phyloP scores from a whole-genome alignment of 2,113 vertebrate genomes.

The Gobius niger region DNA sequence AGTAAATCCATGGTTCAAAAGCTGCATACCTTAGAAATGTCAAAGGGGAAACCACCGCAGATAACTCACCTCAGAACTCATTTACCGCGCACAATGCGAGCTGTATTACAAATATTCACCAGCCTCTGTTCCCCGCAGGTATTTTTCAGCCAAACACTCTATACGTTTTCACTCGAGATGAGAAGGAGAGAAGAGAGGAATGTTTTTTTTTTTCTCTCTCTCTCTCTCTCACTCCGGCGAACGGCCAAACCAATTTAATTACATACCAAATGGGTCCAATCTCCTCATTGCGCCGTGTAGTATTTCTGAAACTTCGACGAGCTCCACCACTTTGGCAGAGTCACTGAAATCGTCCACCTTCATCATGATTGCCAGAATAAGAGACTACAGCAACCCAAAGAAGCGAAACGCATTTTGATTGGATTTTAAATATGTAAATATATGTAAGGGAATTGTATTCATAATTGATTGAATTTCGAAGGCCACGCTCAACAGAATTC shows the following conservation, averaged over 20 bases:
- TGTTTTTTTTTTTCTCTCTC: constrained; percentile 50
- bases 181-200: constrained; percentile 56
- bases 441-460: too few species aligned
- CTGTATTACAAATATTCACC: constrained; percentile 75
- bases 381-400: constrained; percentile 60
- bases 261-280: constrained; percentile 70
- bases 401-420: not conserved
- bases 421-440: too few species aligned
- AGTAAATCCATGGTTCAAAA: constrained; percentile 74
- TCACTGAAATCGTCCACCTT: constrained; percentile 69
- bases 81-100: constrained; percentile 70
- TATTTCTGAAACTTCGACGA: constrained; percentile 71
- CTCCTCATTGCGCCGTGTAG: constrained; percentile 58
- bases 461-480: too few species aligned
- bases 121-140: constrained; percentile 67
- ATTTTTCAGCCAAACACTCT: constrained; percentile 69
- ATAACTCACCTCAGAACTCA: constrained; percentile 77
- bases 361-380: constrained; percentile 53
- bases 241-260: constrained; percentile 72
- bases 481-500: too few species aligned
- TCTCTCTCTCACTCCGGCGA: constrained; percentile 52
- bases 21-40: constrained; percentile 77
- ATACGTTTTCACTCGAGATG: constrained; percentile 69
- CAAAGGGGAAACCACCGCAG: constrained; percentile 70
- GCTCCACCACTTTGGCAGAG: constrained; percentile 65